These are phyloP conservation scores for Acanthiza pusilla DNA, from an alignment of 2,797 vertebrate species.

Conservation along the genomic window DNA sequence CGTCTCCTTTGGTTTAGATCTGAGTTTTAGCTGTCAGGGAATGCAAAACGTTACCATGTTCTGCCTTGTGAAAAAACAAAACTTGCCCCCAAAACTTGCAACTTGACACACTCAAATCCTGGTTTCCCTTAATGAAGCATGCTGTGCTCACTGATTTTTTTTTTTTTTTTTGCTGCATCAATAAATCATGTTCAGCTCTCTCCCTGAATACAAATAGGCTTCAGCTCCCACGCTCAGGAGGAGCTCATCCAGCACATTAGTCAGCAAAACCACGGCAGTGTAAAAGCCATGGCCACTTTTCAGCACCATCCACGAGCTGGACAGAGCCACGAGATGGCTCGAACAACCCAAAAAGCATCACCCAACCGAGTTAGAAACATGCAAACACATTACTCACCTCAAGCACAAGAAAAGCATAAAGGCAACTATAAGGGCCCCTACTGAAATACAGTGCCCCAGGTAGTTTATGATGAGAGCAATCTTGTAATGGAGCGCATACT, in stretches of 20 bases:
- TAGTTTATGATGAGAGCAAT: slow-evolving; percentile 96
- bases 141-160: neutral
- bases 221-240: neutral
- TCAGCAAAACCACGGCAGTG: neutral
- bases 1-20: neutral
- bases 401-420: slow-evolving; percentile 95
- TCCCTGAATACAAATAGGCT: neutral
- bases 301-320: neutral
- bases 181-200: neutral
- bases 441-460: slow-evolving; percentile 94
- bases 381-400: slow-evolving; percentile 81
- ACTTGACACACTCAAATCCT: neutral
- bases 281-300: neutral
- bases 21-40: neutral
- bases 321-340: neutral
- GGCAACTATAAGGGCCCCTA: slow-evolving; percentile 90
- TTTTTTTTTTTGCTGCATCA: neutral
- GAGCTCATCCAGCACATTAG: neutral
- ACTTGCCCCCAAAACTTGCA: neutral
- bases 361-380: neutral
- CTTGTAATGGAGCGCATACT: slow-evolving; percentile 93
- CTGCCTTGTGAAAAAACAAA: neutral
- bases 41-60: neutral
- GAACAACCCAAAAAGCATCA: neutral
- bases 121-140: neutral